phyloP scores from a whole-genome alignment of 2,113 vertebrate species.

The Mugil cephalus region DNA sequence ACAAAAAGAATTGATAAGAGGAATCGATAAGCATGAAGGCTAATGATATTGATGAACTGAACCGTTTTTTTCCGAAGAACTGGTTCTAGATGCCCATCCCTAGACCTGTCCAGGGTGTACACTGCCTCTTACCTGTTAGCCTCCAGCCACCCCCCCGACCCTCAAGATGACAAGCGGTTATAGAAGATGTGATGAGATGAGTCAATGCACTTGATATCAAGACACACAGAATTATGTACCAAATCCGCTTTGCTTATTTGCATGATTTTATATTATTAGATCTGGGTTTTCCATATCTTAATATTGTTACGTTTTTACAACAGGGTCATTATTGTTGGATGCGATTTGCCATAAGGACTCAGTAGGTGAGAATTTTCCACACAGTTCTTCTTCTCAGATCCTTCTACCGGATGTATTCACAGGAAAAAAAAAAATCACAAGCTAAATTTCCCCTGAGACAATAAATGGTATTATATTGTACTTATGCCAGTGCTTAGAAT shows the following conservation, averaged over 20 bases:
- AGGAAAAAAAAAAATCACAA: conserved; percentile 23
- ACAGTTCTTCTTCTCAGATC: conserved; percentile 9
- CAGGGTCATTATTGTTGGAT: not conserved
- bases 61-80: too few species aligned
- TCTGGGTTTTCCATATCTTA: not conserved
- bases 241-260: not conserved
- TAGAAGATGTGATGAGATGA: too few species aligned
- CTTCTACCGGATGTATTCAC: conserved; percentile 24
- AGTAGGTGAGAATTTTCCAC: not conserved
- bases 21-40: too few species aligned
- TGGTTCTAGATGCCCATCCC: too few species aligned
- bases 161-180: too few species aligned
- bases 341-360: not conserved
- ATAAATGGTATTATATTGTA: conserved; percentile 70
- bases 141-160: too few species aligned
- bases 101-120: too few species aligned
- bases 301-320: not conserved
- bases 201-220: not conserved
- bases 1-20: too few species aligned
- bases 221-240: not conserved
- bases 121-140: too few species aligned
- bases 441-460: conserved; percentile 50
- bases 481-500: conserved; percentile 55
- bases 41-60: too few species aligned
- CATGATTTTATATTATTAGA: not conserved